Conservation (phyloP, 2,888 invertebrate genomes). For the Tyria jacobaeae region DNA sequence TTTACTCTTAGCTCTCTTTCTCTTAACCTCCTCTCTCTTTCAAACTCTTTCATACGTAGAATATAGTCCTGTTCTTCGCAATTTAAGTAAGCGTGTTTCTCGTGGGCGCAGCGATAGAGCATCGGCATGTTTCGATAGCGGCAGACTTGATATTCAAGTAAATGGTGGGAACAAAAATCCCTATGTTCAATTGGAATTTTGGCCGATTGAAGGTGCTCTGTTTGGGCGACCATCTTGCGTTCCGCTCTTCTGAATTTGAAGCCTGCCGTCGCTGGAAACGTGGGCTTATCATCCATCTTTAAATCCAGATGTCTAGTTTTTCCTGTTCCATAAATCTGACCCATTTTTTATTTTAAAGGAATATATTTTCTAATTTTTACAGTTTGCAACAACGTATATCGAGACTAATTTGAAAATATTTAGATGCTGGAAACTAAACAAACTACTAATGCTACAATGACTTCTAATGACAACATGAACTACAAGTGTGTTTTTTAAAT, state of each 20-base stretch:
- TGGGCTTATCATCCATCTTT: constrained; percentile 80
- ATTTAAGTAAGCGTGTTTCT: constrained; percentile 90
- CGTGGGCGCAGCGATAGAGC: constrained; percentile 88
- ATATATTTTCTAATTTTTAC: neutral
- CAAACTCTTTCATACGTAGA: constrained; percentile 76
- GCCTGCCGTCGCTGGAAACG: constrained; percentile 90
- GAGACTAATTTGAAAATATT: constrained; percentile 1
- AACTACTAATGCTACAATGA: neutral
- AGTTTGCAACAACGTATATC: neutral
- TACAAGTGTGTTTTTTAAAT: neutral
- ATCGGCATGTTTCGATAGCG: constrained; percentile 89
- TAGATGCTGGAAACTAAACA: neutral
- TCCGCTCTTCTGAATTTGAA: constrained; percentile 89
- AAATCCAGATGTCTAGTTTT: constrained; percentile 55
- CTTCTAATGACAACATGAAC: neutral
- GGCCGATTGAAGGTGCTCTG: constrained; percentile 91
- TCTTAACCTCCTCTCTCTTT: constrained; percentile 71
- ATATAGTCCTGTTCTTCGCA: constrained; percentile 94
- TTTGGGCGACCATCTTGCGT: constrained; percentile 90
- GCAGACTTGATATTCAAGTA: constrained; percentile 90
- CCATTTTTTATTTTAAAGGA: constrained; percentile 54
- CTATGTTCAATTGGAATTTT: constrained; percentile 89
- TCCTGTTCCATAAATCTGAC: constrained; percentile 64
- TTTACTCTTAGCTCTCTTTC: constrained; percentile 64
- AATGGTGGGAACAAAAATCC: constrained; percentile 94